Conservation (phyloP, 2,113 vertebrate genomes). For the Dendrocopos noguchii region DNA sequence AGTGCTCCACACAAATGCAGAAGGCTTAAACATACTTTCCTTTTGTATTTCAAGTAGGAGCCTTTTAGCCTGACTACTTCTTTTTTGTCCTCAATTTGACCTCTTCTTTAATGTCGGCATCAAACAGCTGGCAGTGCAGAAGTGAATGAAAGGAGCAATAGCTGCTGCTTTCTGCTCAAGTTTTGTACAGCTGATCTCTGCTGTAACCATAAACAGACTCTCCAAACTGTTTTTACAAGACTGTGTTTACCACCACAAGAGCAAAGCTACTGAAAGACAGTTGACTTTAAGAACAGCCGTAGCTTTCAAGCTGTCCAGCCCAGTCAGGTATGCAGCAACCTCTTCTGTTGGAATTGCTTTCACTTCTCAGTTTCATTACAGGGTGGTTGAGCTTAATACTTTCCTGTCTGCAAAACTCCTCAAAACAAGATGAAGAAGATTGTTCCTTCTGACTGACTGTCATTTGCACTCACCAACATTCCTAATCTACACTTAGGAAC, state of each 20-base stretch:
- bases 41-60: not conserved
- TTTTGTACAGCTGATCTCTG: not conserved
- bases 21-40: not conserved
- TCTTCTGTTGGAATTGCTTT: not conserved
- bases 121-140: not conserved
- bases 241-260: not conserved
- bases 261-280: not conserved
- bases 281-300: not conserved
- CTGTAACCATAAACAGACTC: not conserved
- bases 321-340: not conserved
- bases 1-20: not conserved
- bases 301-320: not conserved
- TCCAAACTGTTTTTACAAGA: not conserved
- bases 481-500: not conserved
- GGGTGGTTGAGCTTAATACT: not conserved
- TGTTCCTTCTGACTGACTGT: not conserved
- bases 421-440: not conserved
- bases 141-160: accelerated
- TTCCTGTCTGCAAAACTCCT: not conserved
- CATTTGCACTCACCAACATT: not conserved
- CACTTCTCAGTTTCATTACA: accelerated
- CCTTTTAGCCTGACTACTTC: not conserved
- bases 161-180: not conserved
- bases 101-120: not conserved
- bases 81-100: not conserved